A percentile compares a stretch with the other conserved stretches of the same genome.
Evolutionary conservation across 2,797 vertebrate species (phyloP).

Genomic region (Sternotherus odoratus): DNA sequence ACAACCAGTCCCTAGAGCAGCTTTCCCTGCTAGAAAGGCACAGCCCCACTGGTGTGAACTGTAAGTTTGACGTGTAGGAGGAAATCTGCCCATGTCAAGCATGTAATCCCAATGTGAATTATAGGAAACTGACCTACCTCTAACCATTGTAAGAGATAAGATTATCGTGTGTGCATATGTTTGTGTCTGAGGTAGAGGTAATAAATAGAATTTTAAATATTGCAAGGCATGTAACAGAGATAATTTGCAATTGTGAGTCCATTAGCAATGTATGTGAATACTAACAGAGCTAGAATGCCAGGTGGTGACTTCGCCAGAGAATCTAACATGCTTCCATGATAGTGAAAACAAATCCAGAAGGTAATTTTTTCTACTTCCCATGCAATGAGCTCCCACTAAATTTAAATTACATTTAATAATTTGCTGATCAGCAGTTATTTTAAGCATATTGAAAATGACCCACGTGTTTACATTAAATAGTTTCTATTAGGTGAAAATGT

Average conservation of each 20-base stretch:
- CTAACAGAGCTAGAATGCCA: constrained; percentile 4
- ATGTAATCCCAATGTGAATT: constrained; percentile 14
- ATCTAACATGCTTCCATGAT: background rate
- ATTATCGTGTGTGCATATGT: background rate
- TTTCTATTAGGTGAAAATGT: constrained; percentile 8
- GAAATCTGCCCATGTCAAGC: constrained; percentile 15
- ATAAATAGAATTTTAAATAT: constrained; percentile 29
- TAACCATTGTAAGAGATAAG: constrained; percentile 34
- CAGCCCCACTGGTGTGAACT: background rate
- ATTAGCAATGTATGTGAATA: background rate
- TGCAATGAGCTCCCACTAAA: constrained; percentile 50
- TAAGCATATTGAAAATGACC: constrained; percentile 40
- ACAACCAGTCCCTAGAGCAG: constrained; percentile 37
- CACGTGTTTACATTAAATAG: constrained; percentile 22
- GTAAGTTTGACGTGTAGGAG: background rate
- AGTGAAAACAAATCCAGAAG: background rate
- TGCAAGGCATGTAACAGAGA: background rate
- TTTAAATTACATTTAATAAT: constrained; percentile 61
- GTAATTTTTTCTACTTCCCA: constrained; percentile 13
- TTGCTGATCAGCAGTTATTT: constrained; percentile 59
- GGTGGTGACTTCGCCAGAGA: constrained; percentile 35
- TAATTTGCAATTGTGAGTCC: constrained; percentile 53
- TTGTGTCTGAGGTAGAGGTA: background rate
- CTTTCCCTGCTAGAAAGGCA: constrained; percentile 44
- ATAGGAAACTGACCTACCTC: background rate